phyloP scores from a whole-genome alignment of 2,113 vertebrate species.

The Emydura subglobosa region DNA sequence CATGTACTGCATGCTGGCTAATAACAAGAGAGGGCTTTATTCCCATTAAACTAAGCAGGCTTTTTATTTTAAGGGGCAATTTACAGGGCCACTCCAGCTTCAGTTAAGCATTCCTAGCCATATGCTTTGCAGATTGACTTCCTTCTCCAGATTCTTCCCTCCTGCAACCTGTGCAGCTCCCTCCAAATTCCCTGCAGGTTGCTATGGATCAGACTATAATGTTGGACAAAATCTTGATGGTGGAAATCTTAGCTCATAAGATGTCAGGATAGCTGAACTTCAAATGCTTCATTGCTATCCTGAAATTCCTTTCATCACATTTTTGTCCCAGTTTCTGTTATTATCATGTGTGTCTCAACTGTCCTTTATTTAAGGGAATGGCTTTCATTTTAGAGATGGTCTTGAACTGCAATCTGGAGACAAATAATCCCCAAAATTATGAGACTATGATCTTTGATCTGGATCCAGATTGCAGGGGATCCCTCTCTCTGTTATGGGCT shows the following conservation, averaged over 20 bases:
- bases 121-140: background rate
- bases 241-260: background rate
- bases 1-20: fast-evolving
- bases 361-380: background rate
- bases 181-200: background rate
- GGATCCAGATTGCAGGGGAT: background rate
- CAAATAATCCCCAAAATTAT: background rate
- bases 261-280: conserved; percentile 12
- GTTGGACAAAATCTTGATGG: background rate
- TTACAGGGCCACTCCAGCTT: background rate
- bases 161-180: background rate
- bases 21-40: background rate
- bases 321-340: background rate
- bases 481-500: background rate
- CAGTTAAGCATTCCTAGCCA: background rate
- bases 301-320: background rate
- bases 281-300: background rate
- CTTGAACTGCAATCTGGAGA: background rate
- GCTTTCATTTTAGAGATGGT: background rate
- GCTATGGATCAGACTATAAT: background rate
- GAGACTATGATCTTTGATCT: background rate
- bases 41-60: background rate
- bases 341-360: background rate
- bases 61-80: background rate
- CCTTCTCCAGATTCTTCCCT: conserved; percentile 13